Evolutionary conservation across 2,113 vertebrate genomes (phyloP).

Genomic region (Tachycineta bicolor): DNA sequence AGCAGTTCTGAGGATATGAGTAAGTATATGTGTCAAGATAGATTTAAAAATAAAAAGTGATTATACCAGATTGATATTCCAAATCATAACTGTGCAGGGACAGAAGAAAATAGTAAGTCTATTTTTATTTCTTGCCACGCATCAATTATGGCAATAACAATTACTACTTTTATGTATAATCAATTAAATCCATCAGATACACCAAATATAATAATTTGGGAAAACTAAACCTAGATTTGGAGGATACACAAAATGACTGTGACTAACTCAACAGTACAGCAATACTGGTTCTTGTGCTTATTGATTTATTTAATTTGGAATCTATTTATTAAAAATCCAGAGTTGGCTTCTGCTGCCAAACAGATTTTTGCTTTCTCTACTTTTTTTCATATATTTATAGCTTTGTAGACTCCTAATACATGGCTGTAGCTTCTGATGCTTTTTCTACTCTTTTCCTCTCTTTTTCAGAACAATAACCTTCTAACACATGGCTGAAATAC

Average conservation of each 20-base stretch:
- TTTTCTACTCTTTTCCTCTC: not conserved
- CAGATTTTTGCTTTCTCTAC: not conserved
- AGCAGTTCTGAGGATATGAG: not conserved
- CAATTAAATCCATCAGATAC: not conserved
- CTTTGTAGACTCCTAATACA: not conserved
- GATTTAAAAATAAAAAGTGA: slow-evolving; percentile 21
- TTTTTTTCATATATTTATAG: not conserved
- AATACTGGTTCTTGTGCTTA: not conserved
- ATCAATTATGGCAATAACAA: not conserved
- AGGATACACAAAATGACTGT: not conserved
- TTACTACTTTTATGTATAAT: not conserved
- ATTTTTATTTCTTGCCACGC: not conserved
- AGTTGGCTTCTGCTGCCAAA: not conserved
- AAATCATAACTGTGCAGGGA: not conserved
- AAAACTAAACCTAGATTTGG: not conserved
- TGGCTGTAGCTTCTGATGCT: not conserved
- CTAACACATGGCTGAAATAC: not conserved
- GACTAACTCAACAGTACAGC: not conserved
- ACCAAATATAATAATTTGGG: not conserved
- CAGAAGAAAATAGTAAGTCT: not conserved
- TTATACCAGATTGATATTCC: not conserved
- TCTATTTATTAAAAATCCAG: not conserved
- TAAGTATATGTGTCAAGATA: not conserved
- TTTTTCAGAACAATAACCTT: not conserved
- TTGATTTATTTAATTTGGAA: not conserved